Base-by-base conservation (phyloP, 2,888 invertebrate species). In the Laothoe populi region DNA sequence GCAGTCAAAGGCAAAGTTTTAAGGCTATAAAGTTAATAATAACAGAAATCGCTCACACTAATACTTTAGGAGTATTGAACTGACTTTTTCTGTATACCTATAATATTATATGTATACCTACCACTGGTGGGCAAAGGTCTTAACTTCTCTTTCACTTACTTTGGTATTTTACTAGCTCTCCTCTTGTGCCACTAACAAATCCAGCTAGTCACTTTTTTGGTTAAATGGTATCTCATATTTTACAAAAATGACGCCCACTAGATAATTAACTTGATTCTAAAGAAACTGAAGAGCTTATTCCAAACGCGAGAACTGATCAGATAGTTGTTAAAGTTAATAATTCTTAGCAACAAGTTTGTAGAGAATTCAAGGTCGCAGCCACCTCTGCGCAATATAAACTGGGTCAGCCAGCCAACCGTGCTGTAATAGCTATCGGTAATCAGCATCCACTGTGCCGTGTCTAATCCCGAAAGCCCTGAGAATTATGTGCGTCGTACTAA, bases 391-490 rank as follows among this genome's bases (percentile, higher is more conserved):
- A 70, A 63, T 68, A 48, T 61, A 66, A 74, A 73, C 60, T 71
- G 63, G 74, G 75, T 73, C 75, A 64, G 57, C 57, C 45, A 62
- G 61, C 38, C 49, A 48, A 64, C 63, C 61, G 59, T 57, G 57
- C 58, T 46, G 44, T 57, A 63, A 60, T 64, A 60, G 69, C 61
- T 45, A 38, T 40, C 61, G 63, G 68, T 72, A 74, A 69, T 69
- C 70, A 73, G 66, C 66, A 46, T 60, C 60, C 60, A 57, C 67
- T 69, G 64, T 72, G 64, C 62, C 63, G 66, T 72, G 70, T 66
- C 65, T 69, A 42, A 61, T 61, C 10, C 35, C 35, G 10, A 53
- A 53, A 53, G 53, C 31, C 53, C 53, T 53, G 53, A 35, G 31
- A 31, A 53, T 53, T 53, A 53, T 35, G 11, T 4, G 19, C 31